Evolutionary conservation across 2,113 vertebrate genomes (phyloP).

Genomic region (Campylomormyrus tamandua): DNA sequence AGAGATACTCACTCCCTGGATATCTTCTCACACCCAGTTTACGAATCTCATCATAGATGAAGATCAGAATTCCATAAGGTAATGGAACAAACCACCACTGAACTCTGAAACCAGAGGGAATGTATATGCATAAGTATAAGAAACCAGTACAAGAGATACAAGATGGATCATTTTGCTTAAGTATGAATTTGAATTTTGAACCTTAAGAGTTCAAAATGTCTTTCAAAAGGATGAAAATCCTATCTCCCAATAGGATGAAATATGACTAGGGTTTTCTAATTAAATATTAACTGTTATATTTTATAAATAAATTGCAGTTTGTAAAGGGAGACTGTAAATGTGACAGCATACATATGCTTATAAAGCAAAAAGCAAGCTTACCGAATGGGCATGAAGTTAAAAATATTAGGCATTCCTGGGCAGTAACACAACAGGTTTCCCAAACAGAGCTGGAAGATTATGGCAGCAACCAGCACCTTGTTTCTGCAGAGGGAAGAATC

Average conservation of each 20-base stretch:
- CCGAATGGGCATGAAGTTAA: constrained; percentile 87
- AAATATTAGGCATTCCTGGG: constrained; percentile 79
- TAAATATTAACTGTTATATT: background rate
- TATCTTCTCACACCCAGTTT: constrained; percentile 73
- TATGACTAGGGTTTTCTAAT: background rate
- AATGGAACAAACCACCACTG: constrained; percentile 81
- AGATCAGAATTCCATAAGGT: constrained; percentile 74
- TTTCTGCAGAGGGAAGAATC: constrained; percentile 54
- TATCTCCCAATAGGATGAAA: background rate
- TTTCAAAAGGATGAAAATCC: background rate
- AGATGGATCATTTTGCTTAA: background rate
- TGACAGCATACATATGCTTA: background rate
- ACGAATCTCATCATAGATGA: constrained; percentile 76
- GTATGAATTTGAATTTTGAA: background rate
- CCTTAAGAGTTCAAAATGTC: background rate
- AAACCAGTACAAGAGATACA: background rate
- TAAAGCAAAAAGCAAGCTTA: constrained; percentile 35
- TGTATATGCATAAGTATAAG: background rate
- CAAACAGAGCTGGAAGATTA: constrained; percentile 73
- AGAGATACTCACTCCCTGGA: constrained; percentile 68
- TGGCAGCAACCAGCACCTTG: constrained; percentile 66
- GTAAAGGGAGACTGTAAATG: background rate
- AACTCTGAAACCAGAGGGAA: constrained; percentile 47
- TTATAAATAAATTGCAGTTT: background rate
- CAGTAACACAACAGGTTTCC: constrained; percentile 81